Conservation (phyloP, 2,888 invertebrate genomes). For the Parascotia fuliginaria region DNA sequence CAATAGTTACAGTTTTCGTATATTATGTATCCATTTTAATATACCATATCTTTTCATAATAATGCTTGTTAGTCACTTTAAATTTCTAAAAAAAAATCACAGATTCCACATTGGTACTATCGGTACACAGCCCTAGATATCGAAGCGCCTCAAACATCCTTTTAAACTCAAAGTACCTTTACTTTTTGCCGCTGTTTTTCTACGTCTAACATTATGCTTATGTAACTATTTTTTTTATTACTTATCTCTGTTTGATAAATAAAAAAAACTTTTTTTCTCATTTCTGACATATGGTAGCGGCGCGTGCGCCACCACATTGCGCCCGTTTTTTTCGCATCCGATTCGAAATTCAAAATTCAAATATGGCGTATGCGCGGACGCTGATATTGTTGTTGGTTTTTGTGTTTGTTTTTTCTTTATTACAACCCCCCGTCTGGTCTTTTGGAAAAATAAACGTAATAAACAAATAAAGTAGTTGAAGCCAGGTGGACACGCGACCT, state of each 20-base stretch:
- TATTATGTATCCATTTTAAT: too few species aligned
- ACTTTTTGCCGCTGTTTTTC: slow-evolving; percentile 76
- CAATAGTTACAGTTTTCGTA: too few species aligned
- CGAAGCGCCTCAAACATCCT: slow-evolving; percentile 62
- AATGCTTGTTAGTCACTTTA: too few species aligned
- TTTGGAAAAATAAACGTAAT: slow-evolving; percentile 49
- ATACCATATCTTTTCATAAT: too few species aligned
- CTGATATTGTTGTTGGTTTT: slow-evolving; percentile 62
- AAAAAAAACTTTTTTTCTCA: slow-evolving; percentile 72
- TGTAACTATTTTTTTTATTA: slow-evolving; percentile 78
- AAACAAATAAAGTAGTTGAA: slow-evolving; percentile 56
- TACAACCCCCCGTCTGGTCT: slow-evolving; percentile 61
- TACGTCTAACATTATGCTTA: slow-evolving; percentile 83
- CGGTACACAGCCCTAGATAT: slow-evolving; percentile 31
- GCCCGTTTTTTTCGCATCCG: slow-evolving; percentile 83
- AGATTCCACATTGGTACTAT: background rate
- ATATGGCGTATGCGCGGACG: slow-evolving; percentile 73
- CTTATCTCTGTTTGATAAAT: slow-evolving; percentile 80
- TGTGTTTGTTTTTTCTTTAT: slow-evolving; percentile 61
- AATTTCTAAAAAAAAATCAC: background rate
- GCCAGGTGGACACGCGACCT: slow-evolving; percentile 42
- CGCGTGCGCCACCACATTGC: slow-evolving; percentile 83
- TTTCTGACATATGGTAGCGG: slow-evolving; percentile 70
- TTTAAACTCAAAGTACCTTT: slow-evolving; percentile 72
- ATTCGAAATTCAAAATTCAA: slow-evolving; percentile 77